These are phyloP conservation scores for Griposia aprilina DNA, from an alignment of 2,888 invertebrate genomes.

Conservation along the genomic window DNA sequence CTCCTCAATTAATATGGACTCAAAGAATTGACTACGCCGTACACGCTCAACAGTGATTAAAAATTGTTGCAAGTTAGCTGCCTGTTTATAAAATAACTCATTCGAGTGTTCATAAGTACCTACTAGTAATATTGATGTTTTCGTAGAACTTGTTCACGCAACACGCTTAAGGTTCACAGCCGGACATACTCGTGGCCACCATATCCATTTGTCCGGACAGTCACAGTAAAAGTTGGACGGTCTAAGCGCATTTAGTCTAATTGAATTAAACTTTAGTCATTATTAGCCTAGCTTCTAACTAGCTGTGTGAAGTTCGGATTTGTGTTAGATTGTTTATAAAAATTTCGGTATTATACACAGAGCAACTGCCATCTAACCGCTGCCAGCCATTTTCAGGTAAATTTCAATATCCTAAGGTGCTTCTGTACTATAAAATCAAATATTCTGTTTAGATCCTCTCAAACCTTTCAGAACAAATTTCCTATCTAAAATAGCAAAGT, in stretches of 20 bases:
- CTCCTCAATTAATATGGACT: too few relatives aligned
- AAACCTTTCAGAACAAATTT: neutral
- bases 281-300: neutral
- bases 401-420: neutral
- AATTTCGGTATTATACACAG: neutral
- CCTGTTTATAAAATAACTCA: neutral
- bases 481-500: neutral
- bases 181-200: neutral
- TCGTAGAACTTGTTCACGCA: neutral
- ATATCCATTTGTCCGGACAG: neutral
- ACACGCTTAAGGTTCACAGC: neutral
- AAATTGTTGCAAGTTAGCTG: neutral
- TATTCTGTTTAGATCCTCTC: neutral
- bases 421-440: too few relatives aligned
- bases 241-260: neutral
- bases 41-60: neutral
- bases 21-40: neutral
- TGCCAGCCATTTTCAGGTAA: neutral
- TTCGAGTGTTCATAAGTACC: neutral
- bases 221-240: neutral
- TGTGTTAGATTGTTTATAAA: too few relatives aligned
- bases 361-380: neutral
- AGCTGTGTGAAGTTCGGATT: neutral
- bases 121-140: neutral
- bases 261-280: slow-evolving; percentile 12